Evolutionary conservation across 1,140 invertebrate genomes (phyloP), one percentile per base, ranked within the genome.

Genomic region (Drosophila leontia): DNA sequence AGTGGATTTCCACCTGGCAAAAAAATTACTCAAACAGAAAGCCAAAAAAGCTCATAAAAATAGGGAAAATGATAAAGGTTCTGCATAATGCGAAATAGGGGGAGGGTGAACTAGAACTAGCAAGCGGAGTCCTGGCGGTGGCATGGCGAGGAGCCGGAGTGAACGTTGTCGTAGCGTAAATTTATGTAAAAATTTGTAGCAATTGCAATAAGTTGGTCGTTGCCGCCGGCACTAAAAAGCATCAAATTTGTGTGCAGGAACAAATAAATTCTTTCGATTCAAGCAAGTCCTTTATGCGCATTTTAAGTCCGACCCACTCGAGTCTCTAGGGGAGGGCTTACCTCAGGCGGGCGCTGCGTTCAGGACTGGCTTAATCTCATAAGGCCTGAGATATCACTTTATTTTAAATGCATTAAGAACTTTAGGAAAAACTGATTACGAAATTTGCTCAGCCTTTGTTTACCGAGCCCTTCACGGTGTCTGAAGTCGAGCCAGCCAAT

Each of bases 101-200:
- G 44, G 34, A 59, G 29, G 39, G 39, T 19, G 26, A 76, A 69
- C 67, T 67, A 71, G 34, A 34, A 67, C 39, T 50, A 42, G 37
- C 32, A 19, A 8, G 17, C 41, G 15, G 12, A 17, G 26, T n/a
- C 29, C 12, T 44, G 37, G 47, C 35, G 51, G 23, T 34, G 23
- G 13, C 23, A 15, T 8, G 23, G 13, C 35, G 29, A 45, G 23
- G 9, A n/a, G 59, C n/a, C 6, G 26, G 1, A 13, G 44, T 7
- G 34, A 17, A 48, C 59, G 68, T 71, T 87, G 69, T 84, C 60
- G 71, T 71, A 80, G 78, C 81, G 81, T 55, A 90, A 90, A 90
- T 90, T 90, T 90, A 90, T 90, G 85, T 90, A 80, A 91, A 90
- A 85, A 90, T 90, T 90, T 90, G 75, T 78, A 85, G 78, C 75